Evolutionary conservation across 2,888 invertebrate genomes (phyloP).

Genomic region (Tipula confusa): DNA sequence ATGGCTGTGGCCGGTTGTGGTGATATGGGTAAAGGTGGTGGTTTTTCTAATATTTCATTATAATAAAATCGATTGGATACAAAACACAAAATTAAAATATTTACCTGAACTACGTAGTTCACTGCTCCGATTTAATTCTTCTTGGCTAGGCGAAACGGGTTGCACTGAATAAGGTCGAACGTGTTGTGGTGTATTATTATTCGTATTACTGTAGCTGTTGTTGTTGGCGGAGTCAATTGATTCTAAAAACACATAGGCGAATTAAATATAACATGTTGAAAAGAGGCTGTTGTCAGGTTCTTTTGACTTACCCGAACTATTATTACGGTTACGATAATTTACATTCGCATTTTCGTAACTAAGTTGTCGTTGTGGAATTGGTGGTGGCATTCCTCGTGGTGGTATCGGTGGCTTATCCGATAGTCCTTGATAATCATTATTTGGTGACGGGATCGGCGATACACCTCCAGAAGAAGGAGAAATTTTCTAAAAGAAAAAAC

Average conservation of each 20-base stretch:
- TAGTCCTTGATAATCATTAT: conserved; percentile 38
- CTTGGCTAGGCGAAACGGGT: conserved; percentile 39
- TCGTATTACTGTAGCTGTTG: not conserved
- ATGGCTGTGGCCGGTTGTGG: conserved; percentile 46
- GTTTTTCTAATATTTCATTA: conserved; percentile 42
- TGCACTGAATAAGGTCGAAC: conserved; percentile 39
- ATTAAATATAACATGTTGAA: not conserved
- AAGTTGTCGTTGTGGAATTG: conserved; percentile 52
- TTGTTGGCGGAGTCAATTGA: conserved; percentile 39
- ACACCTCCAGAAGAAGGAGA: conserved; percentile 38
- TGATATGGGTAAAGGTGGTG: conserved; percentile 50
- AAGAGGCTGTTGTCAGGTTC: not conserved
- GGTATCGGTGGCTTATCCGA: conserved; percentile 57
- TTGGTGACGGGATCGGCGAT: conserved; percentile 14
- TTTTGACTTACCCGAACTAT: conserved; percentile 42
- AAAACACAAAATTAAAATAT: no score
- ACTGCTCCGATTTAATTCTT: conserved; percentile 45
- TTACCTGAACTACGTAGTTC: conserved; percentile 46
- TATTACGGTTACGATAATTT: conserved; percentile 43
- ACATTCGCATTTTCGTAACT: conserved; percentile 45
- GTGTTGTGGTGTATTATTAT: conserved; percentile 33
- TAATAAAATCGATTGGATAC: not conserved
- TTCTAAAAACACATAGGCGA: conserved; percentile 39
- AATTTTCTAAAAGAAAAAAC: conserved; percentile 29
- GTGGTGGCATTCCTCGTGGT: conserved; percentile 57